These are phyloP conservation scores for Setophaga kirtlandii DNA, from an alignment of 2,113 vertebrate genomes.

Conservation along the genomic window DNA sequence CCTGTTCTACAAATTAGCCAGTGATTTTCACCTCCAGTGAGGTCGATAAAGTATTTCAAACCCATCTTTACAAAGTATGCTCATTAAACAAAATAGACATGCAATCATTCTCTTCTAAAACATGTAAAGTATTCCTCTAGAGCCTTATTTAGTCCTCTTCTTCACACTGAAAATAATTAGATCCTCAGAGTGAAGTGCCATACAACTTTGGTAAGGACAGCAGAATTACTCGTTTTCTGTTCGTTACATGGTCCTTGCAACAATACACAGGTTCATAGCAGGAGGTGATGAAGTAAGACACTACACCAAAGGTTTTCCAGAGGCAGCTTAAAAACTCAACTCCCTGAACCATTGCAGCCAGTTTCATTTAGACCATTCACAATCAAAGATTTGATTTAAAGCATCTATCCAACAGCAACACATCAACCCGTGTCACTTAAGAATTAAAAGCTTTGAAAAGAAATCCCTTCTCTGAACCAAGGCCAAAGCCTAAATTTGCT, in stretches of 20 bases:
- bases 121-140: not conserved
- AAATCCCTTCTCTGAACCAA: not conserved
- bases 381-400: not conserved
- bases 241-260: accelerated
- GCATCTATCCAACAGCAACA: not conserved
- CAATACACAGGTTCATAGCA: not conserved
- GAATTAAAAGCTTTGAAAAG: not conserved
- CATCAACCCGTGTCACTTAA: not conserved
- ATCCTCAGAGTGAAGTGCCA: not conserved
- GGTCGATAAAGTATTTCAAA: not conserved
- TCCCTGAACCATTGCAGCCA: not conserved
- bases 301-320: not conserved
- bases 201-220: not conserved
- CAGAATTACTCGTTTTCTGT: not conserved
- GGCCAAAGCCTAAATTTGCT: not conserved
- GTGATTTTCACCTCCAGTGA: not conserved
- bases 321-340: not conserved
- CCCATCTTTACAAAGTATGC: not conserved
- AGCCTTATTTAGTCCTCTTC: not conserved
- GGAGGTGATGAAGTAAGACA: not conserved
- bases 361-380: not conserved
- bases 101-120: not conserved
- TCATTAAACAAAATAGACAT: not conserved
- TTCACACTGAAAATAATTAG: not conserved
- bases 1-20: not conserved